Evolutionary conservation across 1,140 invertebrate species (phyloP).

Genomic region (Caligus rogercresseyi): DNA sequence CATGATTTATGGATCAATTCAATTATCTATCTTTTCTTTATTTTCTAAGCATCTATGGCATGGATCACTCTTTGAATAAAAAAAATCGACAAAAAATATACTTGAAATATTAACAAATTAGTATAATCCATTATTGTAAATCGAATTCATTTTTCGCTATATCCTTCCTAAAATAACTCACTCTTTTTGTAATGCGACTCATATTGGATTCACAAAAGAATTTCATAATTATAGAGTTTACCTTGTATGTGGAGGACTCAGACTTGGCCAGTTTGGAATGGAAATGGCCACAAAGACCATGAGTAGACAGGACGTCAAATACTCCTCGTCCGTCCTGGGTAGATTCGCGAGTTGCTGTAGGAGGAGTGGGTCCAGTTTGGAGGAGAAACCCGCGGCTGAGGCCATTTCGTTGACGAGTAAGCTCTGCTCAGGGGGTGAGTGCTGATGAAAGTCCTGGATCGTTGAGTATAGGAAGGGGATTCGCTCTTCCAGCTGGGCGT

Average conservation of each 20-base stretch:
- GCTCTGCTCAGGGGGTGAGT: constrained; percentile 41
- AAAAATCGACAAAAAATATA: no score
- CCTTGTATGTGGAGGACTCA: constrained; percentile 65
- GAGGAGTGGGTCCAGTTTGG: constrained; percentile 84
- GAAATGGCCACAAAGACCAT: constrained; percentile 99
- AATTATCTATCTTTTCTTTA: no score
- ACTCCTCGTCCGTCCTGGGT: constrained; percentile 45
- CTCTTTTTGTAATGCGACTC: no score
- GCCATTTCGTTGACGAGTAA: constrained; percentile 88
- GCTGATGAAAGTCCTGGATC: constrained; percentile 80
- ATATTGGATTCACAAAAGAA: no score
- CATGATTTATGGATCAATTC: no score
- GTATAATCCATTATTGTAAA: no score
- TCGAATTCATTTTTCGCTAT: no score
- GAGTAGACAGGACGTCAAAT: constrained; percentile 76
- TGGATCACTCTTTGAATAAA: no score
- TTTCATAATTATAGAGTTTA: no score
- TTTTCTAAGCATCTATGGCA: no score
- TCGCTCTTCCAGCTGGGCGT: constrained; percentile 78
- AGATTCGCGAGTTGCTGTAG: constrained; percentile 53
- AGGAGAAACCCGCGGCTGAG: constrained; percentile 74
- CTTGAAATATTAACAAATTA: no score
- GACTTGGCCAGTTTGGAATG: constrained; percentile 84
- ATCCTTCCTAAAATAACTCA: no score
- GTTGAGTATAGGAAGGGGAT: constrained; percentile 94